A percentile compares a stretch with the other conserved stretches of the same genome.
These are phyloP conservation scores for Uria aalge DNA, from an alignment of 2,113 vertebrate genomes.

Conservation along the genomic window DNA sequence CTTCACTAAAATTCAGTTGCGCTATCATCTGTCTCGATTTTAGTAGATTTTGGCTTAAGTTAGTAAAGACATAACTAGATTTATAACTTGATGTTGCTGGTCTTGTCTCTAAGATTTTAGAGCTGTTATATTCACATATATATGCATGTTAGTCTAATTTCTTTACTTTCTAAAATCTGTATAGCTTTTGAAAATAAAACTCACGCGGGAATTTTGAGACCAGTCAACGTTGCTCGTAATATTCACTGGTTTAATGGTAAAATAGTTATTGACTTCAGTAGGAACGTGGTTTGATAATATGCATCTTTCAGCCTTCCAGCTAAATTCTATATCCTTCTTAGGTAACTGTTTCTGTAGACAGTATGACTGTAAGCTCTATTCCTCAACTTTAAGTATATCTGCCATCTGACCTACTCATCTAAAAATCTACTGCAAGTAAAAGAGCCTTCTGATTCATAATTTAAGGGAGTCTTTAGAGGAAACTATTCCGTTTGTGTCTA, in stretches of 20 bases:
- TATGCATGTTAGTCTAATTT: not conserved
- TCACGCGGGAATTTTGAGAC: not conserved
- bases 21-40: not conserved
- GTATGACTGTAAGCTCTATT: not conserved
- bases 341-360: not conserved
- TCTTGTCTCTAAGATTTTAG: not conserved
- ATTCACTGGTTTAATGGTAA: not conserved
- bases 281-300: not conserved
- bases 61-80: not conserved
- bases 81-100: not conserved
- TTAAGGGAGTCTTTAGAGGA: not conserved
- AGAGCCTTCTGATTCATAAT: conserved; percentile 15
- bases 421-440: not conserved
- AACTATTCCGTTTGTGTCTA: not conserved
- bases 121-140: not conserved
- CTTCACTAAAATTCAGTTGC: not conserved
- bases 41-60: not conserved
- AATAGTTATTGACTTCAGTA: not conserved
- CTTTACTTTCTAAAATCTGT: not conserved
- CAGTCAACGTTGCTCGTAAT: not conserved
- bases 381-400: not conserved
- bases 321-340: not conserved
- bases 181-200: not conserved
- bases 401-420: not conserved
- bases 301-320: not conserved